Percentiles rank a stretch among this genome's conserved stretches.
These are phyloP conservation scores for Cromileptes altivelis DNA, from an alignment of 2,113 vertebrate genomes.

Conservation along the genomic window DNA sequence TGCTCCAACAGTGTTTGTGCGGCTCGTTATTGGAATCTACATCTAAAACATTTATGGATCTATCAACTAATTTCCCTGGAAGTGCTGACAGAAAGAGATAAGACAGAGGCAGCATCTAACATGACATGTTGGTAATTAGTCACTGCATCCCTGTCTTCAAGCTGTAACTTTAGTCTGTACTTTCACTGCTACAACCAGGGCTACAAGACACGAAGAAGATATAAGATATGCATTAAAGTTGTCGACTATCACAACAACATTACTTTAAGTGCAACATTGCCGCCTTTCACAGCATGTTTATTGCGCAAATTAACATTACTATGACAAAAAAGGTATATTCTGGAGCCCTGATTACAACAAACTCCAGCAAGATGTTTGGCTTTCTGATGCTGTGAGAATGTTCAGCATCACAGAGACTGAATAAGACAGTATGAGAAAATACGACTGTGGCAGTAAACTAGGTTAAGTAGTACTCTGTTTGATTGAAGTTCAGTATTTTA, in stretches of 20 bases:
- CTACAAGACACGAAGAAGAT: too few species aligned
- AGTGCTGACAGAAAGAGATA: conserved; percentile 50
- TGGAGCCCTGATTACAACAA: background rate
- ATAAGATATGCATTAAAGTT: too few species aligned
- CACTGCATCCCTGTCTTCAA: background rate
- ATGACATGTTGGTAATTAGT: conserved; percentile 36
- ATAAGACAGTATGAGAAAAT: background rate
- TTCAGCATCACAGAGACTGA: background rate
- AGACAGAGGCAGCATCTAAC: conserved; percentile 16
- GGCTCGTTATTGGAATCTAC: background rate
- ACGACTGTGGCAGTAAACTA: background rate
- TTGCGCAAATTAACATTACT: too few species aligned
- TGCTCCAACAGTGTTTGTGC: background rate
- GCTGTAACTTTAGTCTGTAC: background rate
- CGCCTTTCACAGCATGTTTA: too few species aligned
- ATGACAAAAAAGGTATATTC: too few species aligned
- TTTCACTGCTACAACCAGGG: background rate
- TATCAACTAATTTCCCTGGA: conserved; percentile 8
- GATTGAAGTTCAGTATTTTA: background rate
- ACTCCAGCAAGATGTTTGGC: background rate
- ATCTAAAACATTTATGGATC: background rate
- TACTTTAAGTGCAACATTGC: too few species aligned
- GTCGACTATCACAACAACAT: too few species aligned
- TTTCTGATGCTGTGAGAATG: background rate
- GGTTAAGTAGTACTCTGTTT: background rate